Evolutionary conservation across 2,888 invertebrate genomes (phyloP), one percentile per base, ranked within the genome.

Genomic region (Sturmia bella): DNA sequence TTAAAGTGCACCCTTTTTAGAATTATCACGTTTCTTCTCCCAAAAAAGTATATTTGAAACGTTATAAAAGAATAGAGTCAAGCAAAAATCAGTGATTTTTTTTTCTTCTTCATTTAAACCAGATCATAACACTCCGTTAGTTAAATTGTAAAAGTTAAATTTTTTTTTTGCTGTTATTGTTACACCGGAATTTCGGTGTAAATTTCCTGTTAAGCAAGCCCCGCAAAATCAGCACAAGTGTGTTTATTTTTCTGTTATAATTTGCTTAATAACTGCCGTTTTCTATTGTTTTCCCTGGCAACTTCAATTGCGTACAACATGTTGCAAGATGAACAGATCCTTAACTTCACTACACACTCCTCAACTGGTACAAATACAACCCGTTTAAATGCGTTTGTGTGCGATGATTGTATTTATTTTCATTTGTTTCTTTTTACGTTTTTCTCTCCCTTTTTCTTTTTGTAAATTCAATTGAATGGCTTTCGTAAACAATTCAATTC

Each of bases 211-310:
- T 52, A 6, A 50, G 61, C 19, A 24, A 39, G 57, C 48, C 17
- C 45, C 27, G 32, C 15, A n/a, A 57, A 78, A 63, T 56, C 43
- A 37, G 50, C 48, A 70, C 78, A 78, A 74, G 78, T 78, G 82
- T 82, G 78, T 82, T 82, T 78, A 24, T 66, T 75, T 78, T 82
- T 78, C 70, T 74, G 66, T 75, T 78, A 70, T 82, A 82, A 82
- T 82, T 76, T 78, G 66, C 66, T 66, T 78, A 82, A 82, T 82
- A 82, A 82, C 74, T 81, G 81, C 57, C 81, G 77, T 77, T 73
- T 77, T 73, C 81, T 64, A 77, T 81, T 77, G 81, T 81, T 32
- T 77, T 17, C 37, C 17, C 32, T 43, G 24, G 19, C 39, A 54
- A 37, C 43, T 45, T 45, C 24, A 61, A 32, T 21, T 37, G n/a